Percentiles rank a stretch among this genome's conserved stretches.
Conservation (phyloP, 2,888 invertebrate species). For the Orthosia incerta region DNA sequence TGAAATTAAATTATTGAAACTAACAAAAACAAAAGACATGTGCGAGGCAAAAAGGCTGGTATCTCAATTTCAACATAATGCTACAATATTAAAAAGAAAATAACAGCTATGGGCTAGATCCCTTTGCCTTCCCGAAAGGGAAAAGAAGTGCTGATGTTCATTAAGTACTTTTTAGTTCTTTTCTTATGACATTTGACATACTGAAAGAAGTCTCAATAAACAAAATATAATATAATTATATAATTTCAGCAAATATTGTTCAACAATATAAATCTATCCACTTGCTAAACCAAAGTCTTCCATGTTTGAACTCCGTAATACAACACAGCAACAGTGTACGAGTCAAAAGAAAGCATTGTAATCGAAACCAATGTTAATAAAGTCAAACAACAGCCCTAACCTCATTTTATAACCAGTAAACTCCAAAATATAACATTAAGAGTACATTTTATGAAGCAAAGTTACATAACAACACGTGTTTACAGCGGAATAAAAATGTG, state of each 20-base stretch:
- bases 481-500: slow-evolving; percentile 55
- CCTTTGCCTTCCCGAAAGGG: too few relatives aligned
- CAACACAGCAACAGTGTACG: neutral
- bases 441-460: slow-evolving; percentile 45
- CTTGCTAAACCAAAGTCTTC: neutral
- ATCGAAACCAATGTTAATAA: slow-evolving; percentile 10
- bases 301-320: neutral
- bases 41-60: too few relatives aligned
- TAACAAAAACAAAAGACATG: too few relatives aligned
- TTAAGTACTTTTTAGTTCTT: neutral
- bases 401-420: slow-evolving; percentile 52
- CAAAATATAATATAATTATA: too few relatives aligned
- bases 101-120: too few relatives aligned
- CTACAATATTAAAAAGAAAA: too few relatives aligned
- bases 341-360: neutral
- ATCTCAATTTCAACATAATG: too few relatives aligned
- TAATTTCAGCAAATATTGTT: neutral
- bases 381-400: slow-evolving; percentile 42
- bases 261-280: neutral
- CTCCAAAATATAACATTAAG: slow-evolving; percentile 44
- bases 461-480: slow-evolving; percentile 48
- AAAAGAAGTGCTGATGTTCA: too few relatives aligned
- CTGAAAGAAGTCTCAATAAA: neutral
- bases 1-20: too few relatives aligned
- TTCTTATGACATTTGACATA: neutral